Base-by-base conservation (phyloP, 2,113 vertebrate genomes). In the Corythornis vintsioides region DNA sequence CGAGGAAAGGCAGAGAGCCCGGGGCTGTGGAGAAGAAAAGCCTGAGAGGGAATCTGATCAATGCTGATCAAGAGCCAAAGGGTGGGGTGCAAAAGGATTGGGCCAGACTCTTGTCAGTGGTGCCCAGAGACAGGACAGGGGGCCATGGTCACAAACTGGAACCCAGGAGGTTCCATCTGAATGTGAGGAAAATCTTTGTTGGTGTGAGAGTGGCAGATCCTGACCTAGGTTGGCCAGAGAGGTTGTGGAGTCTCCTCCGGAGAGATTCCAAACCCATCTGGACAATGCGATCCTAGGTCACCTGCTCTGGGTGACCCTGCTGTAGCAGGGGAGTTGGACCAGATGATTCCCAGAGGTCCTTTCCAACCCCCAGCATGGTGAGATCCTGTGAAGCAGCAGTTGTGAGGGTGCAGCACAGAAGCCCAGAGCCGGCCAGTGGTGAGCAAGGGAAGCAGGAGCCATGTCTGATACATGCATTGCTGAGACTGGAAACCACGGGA, bases 391-490 rank as follows among this genome's bases (percentile, higher is more conserved):
- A 15, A 45, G 40, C 7, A 2, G 22, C 0, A 29, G 1, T 8
- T 13, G 40, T 6, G 6, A 19, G 79, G 29, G 29, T 2, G 3
- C 74, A 17, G 45, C 35, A 0, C 18, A 9, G 18, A 15, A 11
- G 64, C 35, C 3, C 2, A 20, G 20, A 24, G 7, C 3, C 19
- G 50, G 45, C 10, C 5, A 3, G 1, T 4, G 40, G 35, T 1
- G 31, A 9, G 45, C 0, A 10, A 9, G 48, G 8, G 9, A 4
- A 18, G 45, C 38, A 2, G 14, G 42, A 40, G 3, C 21, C 31
- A 0, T 0, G 28, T 13, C 13, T 45, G 4, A 5, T 0, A 8
- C 1, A 1, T 2, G 35, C 40, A 0, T 8, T 48, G 25, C 3
- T 9, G 19, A 11, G 43, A 4, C 55, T 3, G 40, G 4, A 21